phyloP scores from a whole-genome alignment of 2,797 vertebrate species.

The Melanotaenia pygmaea region DNA sequence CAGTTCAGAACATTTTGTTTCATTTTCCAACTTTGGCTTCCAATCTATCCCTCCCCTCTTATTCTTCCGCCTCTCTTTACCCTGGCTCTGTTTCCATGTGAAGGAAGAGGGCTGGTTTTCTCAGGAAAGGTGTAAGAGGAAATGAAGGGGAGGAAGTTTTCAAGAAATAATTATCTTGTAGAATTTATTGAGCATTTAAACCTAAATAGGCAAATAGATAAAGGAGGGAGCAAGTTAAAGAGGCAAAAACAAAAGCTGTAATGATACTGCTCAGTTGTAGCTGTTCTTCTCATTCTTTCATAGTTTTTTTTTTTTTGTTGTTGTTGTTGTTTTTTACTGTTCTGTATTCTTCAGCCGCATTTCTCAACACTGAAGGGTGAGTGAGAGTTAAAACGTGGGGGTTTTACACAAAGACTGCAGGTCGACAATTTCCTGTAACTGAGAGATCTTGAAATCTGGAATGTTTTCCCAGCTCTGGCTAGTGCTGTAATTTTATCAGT shows the following conservation, averaged over 20 bases:
- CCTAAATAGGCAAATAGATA: constrained; percentile 4
- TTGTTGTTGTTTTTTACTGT: too few relatives aligned
- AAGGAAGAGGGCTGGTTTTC: constrained; percentile 57
- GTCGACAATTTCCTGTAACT: constrained; percentile 51
- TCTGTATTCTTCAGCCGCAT: neutral
- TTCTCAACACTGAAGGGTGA: constrained; percentile 36
- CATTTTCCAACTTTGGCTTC: constrained; percentile 73
- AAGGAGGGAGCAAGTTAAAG: neutral
- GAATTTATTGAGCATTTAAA: constrained; percentile 25
- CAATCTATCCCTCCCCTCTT: constrained; percentile 74
- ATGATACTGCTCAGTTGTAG: neutral
- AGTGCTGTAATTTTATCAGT: constrained; percentile 5
- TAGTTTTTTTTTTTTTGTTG: neutral
- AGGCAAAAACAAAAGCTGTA: neutral
- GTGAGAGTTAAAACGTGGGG: constrained; percentile 25
- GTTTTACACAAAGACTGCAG: constrained; percentile 9
- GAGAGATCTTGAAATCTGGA: constrained; percentile 17
- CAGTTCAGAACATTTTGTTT: constrained; percentile 79
- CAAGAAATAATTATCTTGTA: constrained; percentile 46
- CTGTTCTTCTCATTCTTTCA: neutral
- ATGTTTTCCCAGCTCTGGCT: constrained; percentile 26
- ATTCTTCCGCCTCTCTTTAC: constrained; percentile 55
- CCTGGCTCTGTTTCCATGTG: constrained; percentile 62
- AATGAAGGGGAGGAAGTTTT: constrained; percentile 35
- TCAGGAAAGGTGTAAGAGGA: constrained; percentile 51